Evolutionary conservation across 35 echinoderm and acorn worm genomes (phyloP).

Genomic region (Apostichopus californicus): DNA sequence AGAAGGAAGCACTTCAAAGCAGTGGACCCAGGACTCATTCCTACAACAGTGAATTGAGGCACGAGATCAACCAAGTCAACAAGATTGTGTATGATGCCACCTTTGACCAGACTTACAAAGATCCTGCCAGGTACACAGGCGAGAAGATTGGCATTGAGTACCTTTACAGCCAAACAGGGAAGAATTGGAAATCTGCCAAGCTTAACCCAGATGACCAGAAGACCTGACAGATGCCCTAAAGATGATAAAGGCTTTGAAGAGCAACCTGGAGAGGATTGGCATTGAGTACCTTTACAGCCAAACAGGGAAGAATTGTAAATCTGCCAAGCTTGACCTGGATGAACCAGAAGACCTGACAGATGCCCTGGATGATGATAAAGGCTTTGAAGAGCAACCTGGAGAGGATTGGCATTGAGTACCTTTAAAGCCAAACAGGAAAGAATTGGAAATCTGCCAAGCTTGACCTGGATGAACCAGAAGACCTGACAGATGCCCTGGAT

Average conservation of each 20-base stretch:
- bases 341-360: no score
- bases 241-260: background rate
- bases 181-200: background rate
- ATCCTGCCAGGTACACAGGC: conserved; percentile 43
- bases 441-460: no score
- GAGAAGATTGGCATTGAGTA: conserved; percentile 88
- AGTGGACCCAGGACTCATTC: background rate
- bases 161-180: conserved; percentile 57
- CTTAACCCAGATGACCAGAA: background rate
- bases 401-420: no score
- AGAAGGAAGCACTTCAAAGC: no score
- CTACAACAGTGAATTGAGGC: conserved; percentile 16
- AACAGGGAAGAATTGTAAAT: background rate
- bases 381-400: no score
- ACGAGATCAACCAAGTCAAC: conserved; percentile 7
- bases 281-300: conserved; percentile 80
- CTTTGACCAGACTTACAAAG: background rate
- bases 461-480: no score
- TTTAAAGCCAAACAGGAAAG: no score
- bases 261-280: conserved; percentile 44
- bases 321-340: background rate
- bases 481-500: no score
- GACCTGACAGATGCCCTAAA: background rate
- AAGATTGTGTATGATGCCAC: background rate
- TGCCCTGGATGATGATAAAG: no score